These are phyloP conservation scores for Brachypteracias leptosomus DNA, from an alignment of 2,113 vertebrate genomes.

Conservation along the genomic window DNA sequence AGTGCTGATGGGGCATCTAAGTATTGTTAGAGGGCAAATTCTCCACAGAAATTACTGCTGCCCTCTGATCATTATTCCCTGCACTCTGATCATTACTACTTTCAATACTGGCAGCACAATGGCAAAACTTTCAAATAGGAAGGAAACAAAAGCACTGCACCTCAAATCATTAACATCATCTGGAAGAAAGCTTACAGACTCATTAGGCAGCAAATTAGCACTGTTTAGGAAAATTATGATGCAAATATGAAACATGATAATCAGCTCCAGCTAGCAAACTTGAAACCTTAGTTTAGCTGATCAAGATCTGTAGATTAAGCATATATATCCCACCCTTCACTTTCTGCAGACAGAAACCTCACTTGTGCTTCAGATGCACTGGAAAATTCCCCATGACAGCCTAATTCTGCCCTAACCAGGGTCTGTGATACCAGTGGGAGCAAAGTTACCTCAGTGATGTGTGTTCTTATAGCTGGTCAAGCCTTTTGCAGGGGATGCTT, in stretches of 20 bases:
- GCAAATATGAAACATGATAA: not conserved
- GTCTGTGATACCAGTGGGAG: not conserved
- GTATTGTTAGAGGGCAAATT: not conserved
- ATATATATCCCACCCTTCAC: not conserved
- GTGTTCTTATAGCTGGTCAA: not conserved
- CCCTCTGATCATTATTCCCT: not conserved
- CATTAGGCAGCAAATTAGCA: slow-evolving; percentile 26
- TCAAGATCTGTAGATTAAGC: not conserved
- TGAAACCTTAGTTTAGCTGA: not conserved
- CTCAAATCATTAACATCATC: not conserved
- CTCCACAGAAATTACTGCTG: not conserved
- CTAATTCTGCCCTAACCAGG: not conserved
- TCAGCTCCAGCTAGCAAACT: not conserved
- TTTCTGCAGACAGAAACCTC: not conserved
- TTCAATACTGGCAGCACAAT: not conserved
- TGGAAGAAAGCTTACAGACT: not conserved
- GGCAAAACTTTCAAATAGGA: not conserved
- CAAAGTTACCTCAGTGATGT: not conserved
- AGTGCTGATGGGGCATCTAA: not conserved
- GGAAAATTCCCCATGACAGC: not conserved
- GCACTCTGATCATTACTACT: too few relatives aligned
- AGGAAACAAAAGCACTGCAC: not conserved
- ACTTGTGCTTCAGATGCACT: not conserved
- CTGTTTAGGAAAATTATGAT: slow-evolving; percentile 3
- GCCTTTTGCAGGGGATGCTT: not conserved